Evolutionary conservation across 2,888 invertebrate genomes (phyloP).

Genomic region (Folsomia candida): DNA sequence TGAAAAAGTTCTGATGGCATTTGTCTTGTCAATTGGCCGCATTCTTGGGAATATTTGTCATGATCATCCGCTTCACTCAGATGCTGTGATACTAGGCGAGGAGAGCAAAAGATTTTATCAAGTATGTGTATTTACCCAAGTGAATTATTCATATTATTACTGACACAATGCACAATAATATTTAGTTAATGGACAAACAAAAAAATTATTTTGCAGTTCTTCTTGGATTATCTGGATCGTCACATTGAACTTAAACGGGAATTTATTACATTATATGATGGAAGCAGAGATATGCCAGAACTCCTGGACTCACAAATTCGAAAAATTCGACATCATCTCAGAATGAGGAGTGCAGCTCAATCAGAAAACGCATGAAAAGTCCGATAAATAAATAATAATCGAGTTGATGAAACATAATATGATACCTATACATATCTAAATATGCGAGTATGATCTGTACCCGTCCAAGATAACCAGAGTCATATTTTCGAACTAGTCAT

Average conservation of each 20-base stretch:
- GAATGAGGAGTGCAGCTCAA: constrained; percentile 12
- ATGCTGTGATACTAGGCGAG: constrained; percentile 44
- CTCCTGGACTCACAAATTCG: constrained; percentile 45
- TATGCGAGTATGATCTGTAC: too few relatives aligned
- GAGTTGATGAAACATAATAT: too few relatives aligned
- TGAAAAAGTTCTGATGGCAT: constrained; percentile 45
- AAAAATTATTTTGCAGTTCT: constrained; percentile 39
- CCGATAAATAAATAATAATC: too few relatives aligned
- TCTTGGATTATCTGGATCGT: constrained; percentile 45
- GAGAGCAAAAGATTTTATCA: constrained; percentile 45
- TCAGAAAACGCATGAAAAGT: background rate
- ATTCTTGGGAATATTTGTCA: constrained; percentile 48
- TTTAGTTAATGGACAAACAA: background rate
- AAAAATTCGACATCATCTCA: constrained; percentile 37
- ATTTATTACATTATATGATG: constrained; percentile 45
- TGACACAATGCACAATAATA: constrained; percentile 1
- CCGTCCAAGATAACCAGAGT: too few relatives aligned
- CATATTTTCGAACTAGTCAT: too few relatives aligned
- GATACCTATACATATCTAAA: too few relatives aligned
- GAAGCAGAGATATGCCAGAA: constrained; percentile 48
- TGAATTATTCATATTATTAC: background rate
- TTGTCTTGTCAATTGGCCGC: constrained; percentile 43
- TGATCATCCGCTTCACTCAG: constrained; percentile 48
- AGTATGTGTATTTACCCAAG: constrained; percentile 25
- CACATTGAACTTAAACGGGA: constrained; percentile 40